Percentiles rank a stretch among this genome's conserved stretches.
Conservation (phyloP, 2,113 vertebrate species). For the Ptilonorhynchus violaceus region DNA sequence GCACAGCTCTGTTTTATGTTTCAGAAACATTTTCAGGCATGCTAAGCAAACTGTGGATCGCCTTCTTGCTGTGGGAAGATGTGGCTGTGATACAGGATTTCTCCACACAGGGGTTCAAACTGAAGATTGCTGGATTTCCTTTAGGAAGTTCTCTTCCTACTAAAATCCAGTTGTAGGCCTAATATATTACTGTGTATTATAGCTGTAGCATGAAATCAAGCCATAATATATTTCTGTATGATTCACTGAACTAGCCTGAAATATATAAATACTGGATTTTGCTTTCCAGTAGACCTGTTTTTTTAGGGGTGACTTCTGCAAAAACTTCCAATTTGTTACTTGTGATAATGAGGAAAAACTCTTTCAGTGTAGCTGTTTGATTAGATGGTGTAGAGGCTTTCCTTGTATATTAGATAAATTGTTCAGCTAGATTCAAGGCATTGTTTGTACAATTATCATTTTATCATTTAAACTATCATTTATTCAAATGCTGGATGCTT, state of each 20-base stretch:
- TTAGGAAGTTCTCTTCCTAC: background rate
- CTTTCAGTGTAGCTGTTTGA: background rate
- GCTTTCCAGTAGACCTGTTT: background rate
- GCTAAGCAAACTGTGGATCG: background rate
- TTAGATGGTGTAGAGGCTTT: background rate
- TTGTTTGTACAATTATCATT: background rate
- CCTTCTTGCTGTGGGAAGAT: background rate
- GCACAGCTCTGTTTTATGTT: background rate
- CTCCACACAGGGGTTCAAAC: rapidly evolving
- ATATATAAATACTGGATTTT: background rate
- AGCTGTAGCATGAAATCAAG: background rate
- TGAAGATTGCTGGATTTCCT: background rate
- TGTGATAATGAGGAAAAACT: background rate
- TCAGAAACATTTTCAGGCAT: background rate
- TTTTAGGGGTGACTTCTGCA: background rate
- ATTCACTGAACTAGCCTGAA: background rate
- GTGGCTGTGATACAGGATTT: background rate
- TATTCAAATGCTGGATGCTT: background rate
- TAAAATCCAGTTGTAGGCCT: background rate
- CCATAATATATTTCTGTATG: background rate
- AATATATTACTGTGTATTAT: background rate
- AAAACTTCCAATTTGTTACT: background rate
- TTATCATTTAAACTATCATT: background rate
- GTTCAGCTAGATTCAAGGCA: background rate
- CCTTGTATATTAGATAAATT: background rate